Conservation (phyloP, 2,113 vertebrate genomes). For the Atrichornis clamosus region DNA sequence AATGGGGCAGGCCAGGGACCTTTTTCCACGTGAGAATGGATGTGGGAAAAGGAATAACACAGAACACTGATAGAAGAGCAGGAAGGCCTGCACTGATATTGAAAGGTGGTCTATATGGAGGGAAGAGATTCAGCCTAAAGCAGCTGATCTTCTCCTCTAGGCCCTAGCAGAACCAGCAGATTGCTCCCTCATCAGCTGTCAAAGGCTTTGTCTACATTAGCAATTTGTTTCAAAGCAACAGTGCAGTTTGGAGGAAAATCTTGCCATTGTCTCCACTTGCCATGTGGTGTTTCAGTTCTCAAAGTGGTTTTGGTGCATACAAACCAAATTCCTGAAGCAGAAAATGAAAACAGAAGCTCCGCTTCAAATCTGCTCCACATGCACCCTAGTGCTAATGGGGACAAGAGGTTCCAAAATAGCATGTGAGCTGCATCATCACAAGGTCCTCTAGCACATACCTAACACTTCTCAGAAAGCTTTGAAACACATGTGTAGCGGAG, state of each 20-base stretch:
- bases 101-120: neutral
- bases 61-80: neutral
- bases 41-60: neutral
- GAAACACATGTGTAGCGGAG: neutral
- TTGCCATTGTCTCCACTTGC: neutral
- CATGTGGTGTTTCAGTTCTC: constrained; percentile 6
- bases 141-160: neutral
- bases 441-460: constrained; percentile 9
- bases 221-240: neutral
- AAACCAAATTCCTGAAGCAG: constrained; percentile 12
- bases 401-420: neutral
- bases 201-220: neutral
- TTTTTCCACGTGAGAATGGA: neutral
- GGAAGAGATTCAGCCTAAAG: neutral
- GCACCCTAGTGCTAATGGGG: constrained; percentile 3
- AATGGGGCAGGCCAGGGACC: neutral
- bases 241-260: neutral
- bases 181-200: neutral
- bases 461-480: constrained; percentile 22
- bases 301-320: neutral
- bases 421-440: neutral
- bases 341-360: neutral
- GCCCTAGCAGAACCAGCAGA: neutral
- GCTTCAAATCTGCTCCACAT: neutral
- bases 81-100: neutral